Base-by-base conservation (phyloP, 2,113 vertebrate species). In the Heloderma charlesbogerti region DNA sequence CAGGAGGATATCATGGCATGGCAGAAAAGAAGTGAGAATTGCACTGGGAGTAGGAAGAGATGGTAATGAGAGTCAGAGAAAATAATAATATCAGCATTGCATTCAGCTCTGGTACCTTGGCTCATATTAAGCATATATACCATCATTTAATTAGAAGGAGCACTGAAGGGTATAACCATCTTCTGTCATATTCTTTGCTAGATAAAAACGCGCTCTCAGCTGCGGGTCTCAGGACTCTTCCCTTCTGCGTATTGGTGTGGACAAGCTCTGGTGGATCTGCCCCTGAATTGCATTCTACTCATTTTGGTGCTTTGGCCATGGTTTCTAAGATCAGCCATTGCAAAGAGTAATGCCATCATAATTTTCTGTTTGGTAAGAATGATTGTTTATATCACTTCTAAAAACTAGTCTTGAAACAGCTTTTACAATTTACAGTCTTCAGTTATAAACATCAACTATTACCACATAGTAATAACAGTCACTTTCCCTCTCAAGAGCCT, bases 211-310 rank as follows among this genome's bases (percentile, higher is more conserved):
- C 97, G 97, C 15, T 97, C 98, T 2, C 98, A 98, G 0, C 96
- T 99, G 67, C 95, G 96, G 31, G 96, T 98, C 0, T 98, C 98
- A 0, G 99, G 98, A 29, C 96, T 99, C 91, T 92, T 97, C 18
- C 98, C 99, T 5, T 99, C 99, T 0, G 98, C 98, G 0, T 99
- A 99, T 96, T 99, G 99, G 98, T 98, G 98, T 2, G 98, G 99
- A 31, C 98, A 98, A 94, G 98, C 98, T 0, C 96, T 98, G 12
- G 97, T 99, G 94, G 99, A 99, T 13, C 16, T 98, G 69, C 98
- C 98, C 0, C 92, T 98, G 79, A 98, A 97, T 94, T 98, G 98
- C 96, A 89, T 96, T 82, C 95, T 99, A 72, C 74, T 99, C 7
- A 93, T 96, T 88, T 90, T 94, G 89, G 97, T 98, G 97, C 97